phyloP scores from a whole-genome alignment of 2,797 vertebrate genomes.

The Geotrypetes seraphini region DNA sequence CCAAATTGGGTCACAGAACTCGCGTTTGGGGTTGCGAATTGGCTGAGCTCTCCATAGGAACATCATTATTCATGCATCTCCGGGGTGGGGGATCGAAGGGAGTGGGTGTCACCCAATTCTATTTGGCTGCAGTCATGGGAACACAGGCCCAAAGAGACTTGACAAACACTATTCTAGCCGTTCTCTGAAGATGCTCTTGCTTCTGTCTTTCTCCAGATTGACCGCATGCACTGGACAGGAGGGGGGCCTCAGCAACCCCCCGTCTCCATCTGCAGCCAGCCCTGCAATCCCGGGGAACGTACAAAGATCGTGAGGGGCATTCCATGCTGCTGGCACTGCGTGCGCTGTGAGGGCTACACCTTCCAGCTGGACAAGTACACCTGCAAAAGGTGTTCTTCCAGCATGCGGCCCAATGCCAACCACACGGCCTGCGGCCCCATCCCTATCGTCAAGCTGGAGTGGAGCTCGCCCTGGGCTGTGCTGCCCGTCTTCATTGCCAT shows the following conservation, averaged over 20 bases:
- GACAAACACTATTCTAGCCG: too few species aligned
- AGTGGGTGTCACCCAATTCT: too few species aligned
- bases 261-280: conserved; percentile 85
- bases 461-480: conserved; percentile 88
- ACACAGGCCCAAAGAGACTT: too few species aligned
- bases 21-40: too few species aligned
- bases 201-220: too few species aligned
- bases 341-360: conserved; percentile 88
- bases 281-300: conserved; percentile 78
- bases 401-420: conserved; percentile 81
- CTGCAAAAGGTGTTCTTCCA: conserved; percentile 86
- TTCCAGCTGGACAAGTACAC: conserved; percentile 84
- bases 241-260: conserved; percentile 53
- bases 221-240: conserved; percentile 81
- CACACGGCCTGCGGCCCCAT: conserved; percentile 82
- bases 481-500: conserved; percentile 84
- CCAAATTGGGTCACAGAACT: too few species aligned
- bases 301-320: conserved; percentile 92
- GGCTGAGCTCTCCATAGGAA: too few species aligned
- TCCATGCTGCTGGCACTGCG: conserved; percentile 93
- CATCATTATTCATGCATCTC: too few species aligned
- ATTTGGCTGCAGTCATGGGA: too few species aligned
- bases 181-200: too few species aligned
- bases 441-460: conserved; percentile 88
- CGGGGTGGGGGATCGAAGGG: too few species aligned